Percentiles rank a stretch among this genome's conserved stretches.
These are phyloP conservation scores for Helarctos malayanus DNA, from an alignment of 2,797 vertebrate genomes.

Conservation along the genomic window DNA sequence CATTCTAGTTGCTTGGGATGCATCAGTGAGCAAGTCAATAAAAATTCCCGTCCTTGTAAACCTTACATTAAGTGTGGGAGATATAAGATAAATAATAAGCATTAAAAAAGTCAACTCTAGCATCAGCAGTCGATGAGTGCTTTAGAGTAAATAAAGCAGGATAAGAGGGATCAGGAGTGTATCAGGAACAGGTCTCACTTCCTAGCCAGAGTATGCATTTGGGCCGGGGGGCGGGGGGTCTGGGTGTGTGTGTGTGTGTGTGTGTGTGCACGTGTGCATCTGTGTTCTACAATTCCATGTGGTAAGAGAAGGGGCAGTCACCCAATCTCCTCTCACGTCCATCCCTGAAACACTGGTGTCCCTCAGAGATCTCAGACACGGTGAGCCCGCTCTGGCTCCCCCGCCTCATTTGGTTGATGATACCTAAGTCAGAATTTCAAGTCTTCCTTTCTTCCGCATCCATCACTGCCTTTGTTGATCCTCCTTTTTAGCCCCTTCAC, in stretches of 20 bases:
- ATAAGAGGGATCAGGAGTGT: neutral
- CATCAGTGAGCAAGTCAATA: neutral
- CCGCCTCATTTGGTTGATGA: neutral
- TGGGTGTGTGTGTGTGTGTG: neutral
- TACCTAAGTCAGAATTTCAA: neutral
- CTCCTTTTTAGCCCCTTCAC: neutral
- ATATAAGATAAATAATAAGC: neutral
- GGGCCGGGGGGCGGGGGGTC: rapidly evolving
- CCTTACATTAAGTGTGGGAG: neutral
- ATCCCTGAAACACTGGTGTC: neutral
- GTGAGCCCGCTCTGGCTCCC: too few relatives aligned
- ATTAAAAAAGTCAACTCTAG: neutral
- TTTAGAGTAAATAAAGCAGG: neutral
- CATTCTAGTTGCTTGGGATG: neutral
- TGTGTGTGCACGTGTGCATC: neutral
- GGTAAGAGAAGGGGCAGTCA: neutral
- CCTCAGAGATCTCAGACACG: neutral
- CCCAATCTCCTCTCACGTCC: neutral
- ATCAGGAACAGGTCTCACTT: neutral
- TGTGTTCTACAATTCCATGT: neutral
- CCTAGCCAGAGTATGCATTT: neutral
- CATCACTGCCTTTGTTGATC: neutral
- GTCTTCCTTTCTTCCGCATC: neutral
- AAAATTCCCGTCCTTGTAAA: neutral
- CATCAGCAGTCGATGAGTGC: neutral